Percentiles rank a stretch among this genome's conserved stretches.
Evolutionary conservation across 2,888 invertebrate species (phyloP).

Genomic region (Cynaeus angustus): DNA sequence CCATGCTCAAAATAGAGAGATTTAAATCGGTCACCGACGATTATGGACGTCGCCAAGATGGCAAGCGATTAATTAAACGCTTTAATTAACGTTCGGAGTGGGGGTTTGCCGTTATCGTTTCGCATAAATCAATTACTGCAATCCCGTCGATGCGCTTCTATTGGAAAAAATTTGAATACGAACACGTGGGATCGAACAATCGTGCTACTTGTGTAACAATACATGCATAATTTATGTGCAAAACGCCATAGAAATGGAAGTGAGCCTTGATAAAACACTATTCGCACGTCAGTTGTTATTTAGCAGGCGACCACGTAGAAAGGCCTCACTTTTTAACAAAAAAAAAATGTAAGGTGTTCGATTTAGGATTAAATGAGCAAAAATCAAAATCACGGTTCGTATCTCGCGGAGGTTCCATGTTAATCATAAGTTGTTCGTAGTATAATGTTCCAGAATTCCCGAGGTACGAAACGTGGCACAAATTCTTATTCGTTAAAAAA

Average conservation of each 20-base stretch:
- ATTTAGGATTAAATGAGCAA: constrained; percentile 68
- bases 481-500: constrained; percentile 68
- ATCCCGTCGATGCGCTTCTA: constrained; percentile 56
- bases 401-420: constrained; percentile 68
- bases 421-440: constrained; percentile 71
- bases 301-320: constrained; percentile 51
- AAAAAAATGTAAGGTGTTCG: constrained; percentile 61
- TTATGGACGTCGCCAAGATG: constrained; percentile 42
- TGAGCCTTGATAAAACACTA: constrained; percentile 59
- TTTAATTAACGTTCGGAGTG: constrained; percentile 23
- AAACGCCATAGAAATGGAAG: constrained; percentile 62
- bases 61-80: constrained; percentile 7
- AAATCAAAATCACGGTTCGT: constrained; percentile 70
- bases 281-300: constrained; percentile 54
- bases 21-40: constrained; percentile 37
- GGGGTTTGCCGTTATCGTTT: constrained; percentile 22
- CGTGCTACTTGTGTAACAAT: constrained; percentile 67
- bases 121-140: constrained; percentile 61
- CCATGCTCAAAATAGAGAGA: constrained; percentile 43
- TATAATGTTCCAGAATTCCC: constrained; percentile 70
- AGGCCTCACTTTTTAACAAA: constrained; percentile 52
- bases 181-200: constrained; percentile 65
- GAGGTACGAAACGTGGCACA: constrained; percentile 66
- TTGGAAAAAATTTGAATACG: constrained; percentile 67
- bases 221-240: constrained; percentile 67